Percentiles rank a stretch among this genome's conserved stretches.
phyloP scores from a whole-genome alignment of 1,140 invertebrate species.

The Parapsyche elsis region DNA sequence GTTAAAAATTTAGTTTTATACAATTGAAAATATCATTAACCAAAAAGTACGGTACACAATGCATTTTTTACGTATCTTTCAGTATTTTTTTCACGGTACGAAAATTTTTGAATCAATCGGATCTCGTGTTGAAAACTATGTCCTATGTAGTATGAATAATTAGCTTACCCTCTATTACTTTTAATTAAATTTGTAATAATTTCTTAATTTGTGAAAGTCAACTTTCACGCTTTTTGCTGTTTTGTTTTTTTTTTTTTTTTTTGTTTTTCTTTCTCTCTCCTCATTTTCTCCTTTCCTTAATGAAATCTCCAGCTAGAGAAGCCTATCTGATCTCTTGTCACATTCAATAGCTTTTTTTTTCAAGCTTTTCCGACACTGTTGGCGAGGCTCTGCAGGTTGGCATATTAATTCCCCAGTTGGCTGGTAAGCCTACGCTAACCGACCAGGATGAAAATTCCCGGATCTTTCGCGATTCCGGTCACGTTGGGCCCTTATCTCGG shows the following conservation, averaged over 20 bases:
- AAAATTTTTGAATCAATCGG: too few species aligned
- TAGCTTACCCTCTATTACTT: too few species aligned
- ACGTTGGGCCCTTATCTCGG: conserved; percentile 43
- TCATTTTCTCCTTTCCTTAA: conserved; percentile 13
- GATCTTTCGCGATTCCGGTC: conserved; percentile 36
- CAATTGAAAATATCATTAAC: too few species aligned
- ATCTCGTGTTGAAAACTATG: too few species aligned
- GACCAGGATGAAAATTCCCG: conserved; percentile 30
- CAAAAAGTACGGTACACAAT: too few species aligned
- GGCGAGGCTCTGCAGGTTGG: conserved; percentile 15
- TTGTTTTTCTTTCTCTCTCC: conserved; percentile 4
- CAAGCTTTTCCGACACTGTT: not conserved
- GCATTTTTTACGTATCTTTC: too few species aligned
- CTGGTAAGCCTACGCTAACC: conserved; percentile 18
- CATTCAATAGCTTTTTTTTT: conserved; percentile 40
- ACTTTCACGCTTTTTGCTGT: not conserved
- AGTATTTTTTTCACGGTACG: too few species aligned
- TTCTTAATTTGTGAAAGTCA: too few species aligned
- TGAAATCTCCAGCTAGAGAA: conserved; percentile 29
- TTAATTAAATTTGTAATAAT: too few species aligned
- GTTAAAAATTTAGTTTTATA: too few species aligned
- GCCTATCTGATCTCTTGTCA: conserved; percentile 42
- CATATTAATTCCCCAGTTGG: conserved; percentile 40
- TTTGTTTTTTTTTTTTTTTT: conserved; percentile 8
- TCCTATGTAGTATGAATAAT: too few species aligned